A percentile compares a stretch with the other conserved stretches of the same genome.
Conservation (phyloP, 2,797 vertebrate genomes). For the Botia almorhae region DNA sequence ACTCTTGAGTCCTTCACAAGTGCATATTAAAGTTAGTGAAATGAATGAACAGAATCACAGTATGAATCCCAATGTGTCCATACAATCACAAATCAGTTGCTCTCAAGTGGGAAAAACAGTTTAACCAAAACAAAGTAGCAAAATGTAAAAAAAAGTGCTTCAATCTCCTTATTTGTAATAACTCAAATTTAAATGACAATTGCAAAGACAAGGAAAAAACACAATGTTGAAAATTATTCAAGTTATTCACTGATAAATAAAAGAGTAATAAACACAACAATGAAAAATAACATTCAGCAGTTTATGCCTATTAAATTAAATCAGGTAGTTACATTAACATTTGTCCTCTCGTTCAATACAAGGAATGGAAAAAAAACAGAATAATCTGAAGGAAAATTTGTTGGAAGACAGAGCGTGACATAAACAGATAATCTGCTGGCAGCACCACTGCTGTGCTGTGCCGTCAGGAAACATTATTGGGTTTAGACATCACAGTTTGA, state of each 20-base stretch:
- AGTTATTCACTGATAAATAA: conserved; percentile 69
- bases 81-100: conserved; percentile 35
- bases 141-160: conserved; percentile 23
- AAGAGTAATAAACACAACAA: conserved; percentile 67
- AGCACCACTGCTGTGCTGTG: conserved; percentile 34
- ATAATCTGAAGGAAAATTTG: conserved; percentile 17
- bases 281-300: conserved; percentile 60
- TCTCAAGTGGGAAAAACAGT: conserved; percentile 24
- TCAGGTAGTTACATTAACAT: conserved; percentile 43
- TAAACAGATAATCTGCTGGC: conserved; percentile 37
- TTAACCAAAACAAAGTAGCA: not conserved
- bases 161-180: conserved; percentile 20
- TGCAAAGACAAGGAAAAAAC: conserved; percentile 52
- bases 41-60: conserved; percentile 48
- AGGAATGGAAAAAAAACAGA: conserved; percentile 14
- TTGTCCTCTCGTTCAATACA: conserved; percentile 1
- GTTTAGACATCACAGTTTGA: conserved; percentile 27
- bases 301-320: conserved; percentile 29
- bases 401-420: conserved; percentile 54
- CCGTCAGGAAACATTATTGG: conserved; percentile 27
- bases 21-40: conserved; percentile 49
- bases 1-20: conserved; percentile 38
- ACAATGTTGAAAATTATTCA: conserved; percentile 69
- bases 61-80: conserved; percentile 25
- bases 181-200: conserved; percentile 45